Evolutionary conservation across 1,140 invertebrate species (phyloP).

Genomic region (Bombus breviceps): DNA sequence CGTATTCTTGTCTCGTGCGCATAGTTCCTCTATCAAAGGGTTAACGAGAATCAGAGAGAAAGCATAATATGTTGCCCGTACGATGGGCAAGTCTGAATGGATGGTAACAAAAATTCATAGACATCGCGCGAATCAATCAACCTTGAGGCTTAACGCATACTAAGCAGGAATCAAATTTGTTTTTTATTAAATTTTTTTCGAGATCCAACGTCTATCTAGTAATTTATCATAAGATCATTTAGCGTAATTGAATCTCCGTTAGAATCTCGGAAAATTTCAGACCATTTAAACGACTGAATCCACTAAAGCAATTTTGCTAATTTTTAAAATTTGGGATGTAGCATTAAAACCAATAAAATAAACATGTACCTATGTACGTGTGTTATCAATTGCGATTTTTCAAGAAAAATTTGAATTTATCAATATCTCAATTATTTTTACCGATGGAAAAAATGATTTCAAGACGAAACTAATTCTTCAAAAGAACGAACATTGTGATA

Average conservation of each 20-base stretch:
- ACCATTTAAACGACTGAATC: too few species aligned
- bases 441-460: too few species aligned
- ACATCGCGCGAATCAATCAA: background rate
- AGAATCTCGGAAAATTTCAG: too few species aligned
- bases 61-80: background rate
- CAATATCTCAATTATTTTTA: too few species aligned
- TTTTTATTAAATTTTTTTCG: background rate
- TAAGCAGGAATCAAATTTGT: background rate
- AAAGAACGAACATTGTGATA: too few species aligned
- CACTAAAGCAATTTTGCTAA: background rate
- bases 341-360: background rate
- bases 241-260: background rate
- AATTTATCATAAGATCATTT: background rate
- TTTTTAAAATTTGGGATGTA: background rate
- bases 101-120: background rate
- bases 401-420: too few species aligned
- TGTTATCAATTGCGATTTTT: too few species aligned
- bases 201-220: background rate
- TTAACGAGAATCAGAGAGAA: constrained; percentile 36
- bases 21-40: constrained; percentile 47
- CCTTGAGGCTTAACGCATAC: background rate
- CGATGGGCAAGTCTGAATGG: background rate
- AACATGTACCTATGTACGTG: background rate
- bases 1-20: background rate
- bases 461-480: too few species aligned